Base-by-base conservation (phyloP, 2,888 invertebrate genomes). In the Parthenolecanium corni region DNA sequence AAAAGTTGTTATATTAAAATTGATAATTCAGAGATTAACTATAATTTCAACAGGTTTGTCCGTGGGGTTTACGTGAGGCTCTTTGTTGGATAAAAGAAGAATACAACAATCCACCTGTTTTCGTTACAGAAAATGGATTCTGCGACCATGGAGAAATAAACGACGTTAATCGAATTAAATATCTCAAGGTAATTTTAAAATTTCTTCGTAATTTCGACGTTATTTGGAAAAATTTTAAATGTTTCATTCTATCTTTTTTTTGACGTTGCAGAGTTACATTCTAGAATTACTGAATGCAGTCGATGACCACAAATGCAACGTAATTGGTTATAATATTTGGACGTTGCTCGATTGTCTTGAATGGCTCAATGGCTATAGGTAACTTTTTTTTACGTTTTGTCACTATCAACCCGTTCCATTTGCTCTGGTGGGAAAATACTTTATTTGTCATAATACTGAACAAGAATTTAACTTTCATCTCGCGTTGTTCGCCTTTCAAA, bases 331-430 rank as follows among this genome's bases (percentile, higher is more conserved):
- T 70, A 80, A 84, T 0, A 80, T 82, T 61, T 89, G 89, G 87
- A 84, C 84, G 66, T 73, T 90, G 16, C 78, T 89, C 73, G 89
- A 91, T 70, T 86, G 86, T 70, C 86, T 84, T 72, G 89, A 90
- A 72, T 89, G 89, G 88, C 76, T 77, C 65, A 76, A 78, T 47
- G 89, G 89, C 23, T 89, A 79, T 71, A 80, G 81, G 80, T 83
- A 77, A 81, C 81, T 31, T 31, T 31, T 14, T 20, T 16, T 5
- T 14, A 51, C 14, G 16, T 16, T 14, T 44, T 4, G n/a, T 38
- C 38, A 14, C 16, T 6, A 9, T 6, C 9, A 47, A 47, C 9
- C 9, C n/a, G 23, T 20, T 21, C 6, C 6, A 20, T 18, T n/a
- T 21, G 18, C 23, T 21, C 23, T 21, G 9, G 21, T 20, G 14